These are phyloP conservation scores for Yoshiicerus persimilis DNA, from an alignment of 1,140 invertebrate genomes.

Conservation along the genomic window DNA sequence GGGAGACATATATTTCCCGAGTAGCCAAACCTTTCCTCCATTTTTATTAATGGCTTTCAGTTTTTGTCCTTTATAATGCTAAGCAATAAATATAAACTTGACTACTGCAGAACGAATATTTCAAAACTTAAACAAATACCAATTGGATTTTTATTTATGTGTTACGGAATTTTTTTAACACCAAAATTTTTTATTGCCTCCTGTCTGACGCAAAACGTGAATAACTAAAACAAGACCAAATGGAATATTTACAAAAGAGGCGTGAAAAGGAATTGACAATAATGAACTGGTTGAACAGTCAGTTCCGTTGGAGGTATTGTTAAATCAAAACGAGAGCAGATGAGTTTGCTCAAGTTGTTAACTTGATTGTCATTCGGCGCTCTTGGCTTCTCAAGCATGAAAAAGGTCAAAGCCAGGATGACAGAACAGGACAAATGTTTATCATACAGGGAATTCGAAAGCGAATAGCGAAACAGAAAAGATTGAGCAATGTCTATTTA, in stretches of 20 bases:
- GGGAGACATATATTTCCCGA: neutral
- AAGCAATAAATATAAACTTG: too few relatives aligned
- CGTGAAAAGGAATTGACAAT: neutral
- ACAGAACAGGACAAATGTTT: neutral
- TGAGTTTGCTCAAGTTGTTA: neutral
- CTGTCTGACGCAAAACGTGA: neutral
- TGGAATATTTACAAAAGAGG: neutral
- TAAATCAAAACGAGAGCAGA: neutral
- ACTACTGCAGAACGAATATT: too few relatives aligned
- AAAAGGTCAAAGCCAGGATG: neutral
- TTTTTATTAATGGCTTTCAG: neutral
- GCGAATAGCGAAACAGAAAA: neutral
- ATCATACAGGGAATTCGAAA: neutral
- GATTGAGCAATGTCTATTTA: neutral
- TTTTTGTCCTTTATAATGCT: neutral
- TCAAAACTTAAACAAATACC: too few relatives aligned
- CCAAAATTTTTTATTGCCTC: too few relatives aligned
- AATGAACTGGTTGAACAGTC: neutral
- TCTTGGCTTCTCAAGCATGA: neutral
- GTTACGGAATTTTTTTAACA: too few relatives aligned
- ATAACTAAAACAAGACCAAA: neutral
- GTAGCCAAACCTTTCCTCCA: neutral
- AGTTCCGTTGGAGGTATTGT: neutral
- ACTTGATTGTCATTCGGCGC: neutral
- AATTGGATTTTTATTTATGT: too few relatives aligned